Percentiles rank a stretch among this genome's conserved stretches.
Conservation (phyloP, 2,797 vertebrate species). For the Chrysocyon brachyurus region DNA sequence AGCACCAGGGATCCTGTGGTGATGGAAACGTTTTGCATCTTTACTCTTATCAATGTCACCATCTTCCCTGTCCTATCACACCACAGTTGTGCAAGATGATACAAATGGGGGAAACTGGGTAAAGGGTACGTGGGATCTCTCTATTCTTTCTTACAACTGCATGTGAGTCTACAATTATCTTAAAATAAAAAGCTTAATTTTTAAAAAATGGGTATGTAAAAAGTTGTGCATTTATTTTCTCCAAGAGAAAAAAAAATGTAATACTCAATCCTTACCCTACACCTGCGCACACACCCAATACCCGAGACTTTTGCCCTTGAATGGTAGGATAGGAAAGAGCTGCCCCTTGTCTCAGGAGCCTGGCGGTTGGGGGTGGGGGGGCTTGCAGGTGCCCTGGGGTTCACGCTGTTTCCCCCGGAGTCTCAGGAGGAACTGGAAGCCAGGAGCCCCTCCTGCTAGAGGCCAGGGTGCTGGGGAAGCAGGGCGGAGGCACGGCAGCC, state of each 20-base stretch:
- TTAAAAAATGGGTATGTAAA: not conserved
- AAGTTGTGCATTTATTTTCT: not conserved
- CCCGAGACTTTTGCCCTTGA: not conserved
- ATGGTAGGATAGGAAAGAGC: not conserved
- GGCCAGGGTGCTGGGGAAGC: not conserved
- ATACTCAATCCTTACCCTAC: not conserved
- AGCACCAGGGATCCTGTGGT: not conserved
- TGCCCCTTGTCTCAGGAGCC: not conserved
- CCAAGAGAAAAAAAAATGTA: not conserved
- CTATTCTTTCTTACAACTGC: not conserved
- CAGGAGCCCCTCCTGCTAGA: not conserved
- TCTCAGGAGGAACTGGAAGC: not conserved
- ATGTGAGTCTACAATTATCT: not conserved
- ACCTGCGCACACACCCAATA: not conserved
- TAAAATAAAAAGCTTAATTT: constrained; percentile 35
- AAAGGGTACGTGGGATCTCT: not conserved
- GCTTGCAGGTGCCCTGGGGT: not conserved
- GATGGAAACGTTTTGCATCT: not conserved
- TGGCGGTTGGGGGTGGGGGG: not conserved
- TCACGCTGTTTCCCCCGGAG: not conserved
- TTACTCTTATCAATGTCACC: not conserved
- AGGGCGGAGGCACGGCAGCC: fast-evolving
- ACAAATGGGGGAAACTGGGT: not conserved
- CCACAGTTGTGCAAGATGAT: not conserved
- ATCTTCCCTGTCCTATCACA: not conserved